phyloP scores from a whole-genome alignment of 2,888 invertebrate species.

The Neoitamus cyanurus region DNA sequence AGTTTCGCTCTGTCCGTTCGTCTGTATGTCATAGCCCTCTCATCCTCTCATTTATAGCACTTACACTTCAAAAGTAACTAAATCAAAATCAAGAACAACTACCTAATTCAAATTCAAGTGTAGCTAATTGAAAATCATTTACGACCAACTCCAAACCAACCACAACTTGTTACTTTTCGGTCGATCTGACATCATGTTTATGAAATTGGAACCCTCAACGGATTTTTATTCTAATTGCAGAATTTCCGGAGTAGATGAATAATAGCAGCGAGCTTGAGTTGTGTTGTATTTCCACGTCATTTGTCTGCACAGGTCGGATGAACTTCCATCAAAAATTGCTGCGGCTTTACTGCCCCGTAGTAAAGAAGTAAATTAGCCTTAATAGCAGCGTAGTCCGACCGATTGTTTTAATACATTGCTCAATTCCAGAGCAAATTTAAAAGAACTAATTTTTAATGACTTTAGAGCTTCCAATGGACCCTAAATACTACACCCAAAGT shows the following conservation, averaged over 20 bases:
- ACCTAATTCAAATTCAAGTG: no score
- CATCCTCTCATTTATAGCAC: no score
- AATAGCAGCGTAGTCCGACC: background rate
- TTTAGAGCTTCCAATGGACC: constrained; percentile 9
- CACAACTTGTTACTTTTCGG: no score
- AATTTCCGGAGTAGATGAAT: background rate
- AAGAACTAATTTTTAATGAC: constrained; percentile 2
- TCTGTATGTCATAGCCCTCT: no score
- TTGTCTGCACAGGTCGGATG: background rate
- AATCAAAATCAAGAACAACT: no score
- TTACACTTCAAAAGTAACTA: no score
- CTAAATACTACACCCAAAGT: background rate
- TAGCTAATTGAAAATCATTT: no score
- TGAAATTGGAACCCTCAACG: background rate
- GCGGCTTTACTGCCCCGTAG: background rate
- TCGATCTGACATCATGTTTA: no score
- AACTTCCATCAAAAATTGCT: background rate
- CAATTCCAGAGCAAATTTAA: background rate
- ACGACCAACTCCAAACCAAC: no score
- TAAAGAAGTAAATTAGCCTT: constrained; percentile 4
- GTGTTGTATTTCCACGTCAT: background rate
- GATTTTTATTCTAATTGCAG: background rate
- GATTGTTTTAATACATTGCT: constrained; percentile 27
- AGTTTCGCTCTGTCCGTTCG: no score
- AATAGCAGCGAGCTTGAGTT: background rate